Evolutionary conservation across 1,140 invertebrate species (phyloP), one percentile per base, ranked within the genome.

Genomic region (Protaetia brevitarsis): DNA sequence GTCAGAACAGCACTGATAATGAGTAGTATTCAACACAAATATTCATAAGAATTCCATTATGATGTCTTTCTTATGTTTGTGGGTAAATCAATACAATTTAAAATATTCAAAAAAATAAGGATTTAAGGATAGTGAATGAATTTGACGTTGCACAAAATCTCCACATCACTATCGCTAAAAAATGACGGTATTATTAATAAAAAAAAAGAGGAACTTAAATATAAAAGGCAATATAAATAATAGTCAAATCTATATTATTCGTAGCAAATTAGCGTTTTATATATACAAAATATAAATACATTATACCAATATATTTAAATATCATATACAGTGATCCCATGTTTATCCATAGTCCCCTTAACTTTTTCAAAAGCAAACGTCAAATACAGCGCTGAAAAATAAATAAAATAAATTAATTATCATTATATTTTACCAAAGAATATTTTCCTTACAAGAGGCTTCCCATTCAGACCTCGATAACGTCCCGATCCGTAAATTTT

Each of bases 401-500:
- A n/a, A n/a, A n/a, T n/a, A 69, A 67, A 28, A 64, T 34, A 60
- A 58, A 37, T 66, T 34, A 26, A 36, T 41, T 64, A 30, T 63
- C 61, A 62, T 36, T 36, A 6, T 21, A 31, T 2, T 21, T 36
- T 23, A 36, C 4, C 8, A 5, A 62, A 1, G 23, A 23, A 0
- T 62, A 28, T 21, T 5, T 29, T 16, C 1, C 87, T 90, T 83
- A 93, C 93, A 91, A 66, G 89, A 86, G 63, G 91, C 94, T 82
- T 98, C 95, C 96, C 96, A 98, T 81, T 98, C 96, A 13, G 89
- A 86, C 73, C 87, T 85, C 8, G 93, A 94, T 63, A 98, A 82
- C 11, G 96, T 98, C 16, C 90, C 90, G 66, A 92, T 77, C 64
- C 77, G 81, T n/a, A 76, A 76, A 76, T 73, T 73, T 78, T 68